Evolutionary conservation across 1,140 invertebrate genomes (phyloP).

Genomic region (Drosophila insularis): DNA sequence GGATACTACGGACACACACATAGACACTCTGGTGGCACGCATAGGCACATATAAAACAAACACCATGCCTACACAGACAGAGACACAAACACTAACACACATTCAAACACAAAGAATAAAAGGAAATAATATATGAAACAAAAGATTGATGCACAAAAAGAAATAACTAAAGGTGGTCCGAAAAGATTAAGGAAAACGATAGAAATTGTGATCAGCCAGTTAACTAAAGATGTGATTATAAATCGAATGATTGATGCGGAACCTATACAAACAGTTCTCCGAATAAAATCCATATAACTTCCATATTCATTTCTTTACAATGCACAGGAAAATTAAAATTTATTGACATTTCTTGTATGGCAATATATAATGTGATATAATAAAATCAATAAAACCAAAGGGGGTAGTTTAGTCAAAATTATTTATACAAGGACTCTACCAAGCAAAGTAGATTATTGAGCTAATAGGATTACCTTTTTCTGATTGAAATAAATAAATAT

Average conservation of each 20-base stretch:
- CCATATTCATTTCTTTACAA: background rate
- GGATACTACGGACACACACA: conserved; percentile 44
- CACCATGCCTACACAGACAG: conserved; percentile 60
- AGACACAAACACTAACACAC: conserved; percentile 33
- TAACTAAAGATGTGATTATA: background rate
- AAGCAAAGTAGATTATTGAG: background rate
- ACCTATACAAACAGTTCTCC: background rate
- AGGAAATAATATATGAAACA: conserved; percentile 13
- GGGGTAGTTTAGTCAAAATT: no score
- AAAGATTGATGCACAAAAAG: conserved; percentile 19
- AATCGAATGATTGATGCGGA: background rate
- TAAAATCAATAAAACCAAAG: no score
- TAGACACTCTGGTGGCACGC: conserved; percentile 37
- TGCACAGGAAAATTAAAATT: background rate
- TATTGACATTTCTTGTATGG: background rate
- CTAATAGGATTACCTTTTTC: background rate
- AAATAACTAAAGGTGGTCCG: background rate
- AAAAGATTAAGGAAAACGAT: background rate
- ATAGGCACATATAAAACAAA: conserved; percentile 60
- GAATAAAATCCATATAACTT: background rate
- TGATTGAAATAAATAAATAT: no score
- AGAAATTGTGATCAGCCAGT: background rate
- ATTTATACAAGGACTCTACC: background rate
- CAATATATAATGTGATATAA: no score
- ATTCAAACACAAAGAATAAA: conserved; percentile 16